phyloP scores from a whole-genome alignment of 2,797 vertebrate species.

The Pseudomugil tenellus region DNA sequence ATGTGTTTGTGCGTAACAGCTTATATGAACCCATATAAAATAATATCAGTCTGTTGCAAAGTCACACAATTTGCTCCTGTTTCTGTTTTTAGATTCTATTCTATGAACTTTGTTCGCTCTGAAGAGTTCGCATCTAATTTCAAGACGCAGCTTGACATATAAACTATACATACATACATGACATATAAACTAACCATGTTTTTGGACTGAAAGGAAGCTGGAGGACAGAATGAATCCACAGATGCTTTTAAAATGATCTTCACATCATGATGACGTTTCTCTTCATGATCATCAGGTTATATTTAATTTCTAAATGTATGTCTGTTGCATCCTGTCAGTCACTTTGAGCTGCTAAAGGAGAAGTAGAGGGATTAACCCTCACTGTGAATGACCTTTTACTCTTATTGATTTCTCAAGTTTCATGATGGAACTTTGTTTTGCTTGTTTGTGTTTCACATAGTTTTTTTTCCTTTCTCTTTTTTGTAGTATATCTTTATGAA shows the following conservation, averaged over 20 bases:
- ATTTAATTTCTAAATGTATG: neutral
- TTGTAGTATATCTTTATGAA: neutral
- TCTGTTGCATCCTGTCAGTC: neutral
- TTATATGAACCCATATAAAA: too few species aligned
- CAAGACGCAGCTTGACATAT: too few species aligned
- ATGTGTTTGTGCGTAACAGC: too few species aligned
- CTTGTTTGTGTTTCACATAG: neutral
- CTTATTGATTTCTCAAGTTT: neutral
- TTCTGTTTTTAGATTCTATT: too few species aligned
- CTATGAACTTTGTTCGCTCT: too few species aligned
- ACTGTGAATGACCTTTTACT: neutral
- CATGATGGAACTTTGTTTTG: neutral
- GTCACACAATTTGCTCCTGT: too few species aligned
- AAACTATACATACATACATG: too few species aligned
- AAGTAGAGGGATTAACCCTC: neutral
- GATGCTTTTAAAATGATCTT: too few species aligned
- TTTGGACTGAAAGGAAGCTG: neutral
- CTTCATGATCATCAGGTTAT: neutral
- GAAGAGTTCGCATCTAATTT: too few species aligned
- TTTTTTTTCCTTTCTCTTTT: neutral
- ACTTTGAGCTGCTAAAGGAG: neutral
- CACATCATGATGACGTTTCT: neutral
- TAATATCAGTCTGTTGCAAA: too few species aligned
- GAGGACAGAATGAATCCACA: neutral
- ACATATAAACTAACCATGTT: neutral